phyloP scores from a whole-genome alignment of 2,888 invertebrate genomes.

The Tridacna gigas region DNA sequence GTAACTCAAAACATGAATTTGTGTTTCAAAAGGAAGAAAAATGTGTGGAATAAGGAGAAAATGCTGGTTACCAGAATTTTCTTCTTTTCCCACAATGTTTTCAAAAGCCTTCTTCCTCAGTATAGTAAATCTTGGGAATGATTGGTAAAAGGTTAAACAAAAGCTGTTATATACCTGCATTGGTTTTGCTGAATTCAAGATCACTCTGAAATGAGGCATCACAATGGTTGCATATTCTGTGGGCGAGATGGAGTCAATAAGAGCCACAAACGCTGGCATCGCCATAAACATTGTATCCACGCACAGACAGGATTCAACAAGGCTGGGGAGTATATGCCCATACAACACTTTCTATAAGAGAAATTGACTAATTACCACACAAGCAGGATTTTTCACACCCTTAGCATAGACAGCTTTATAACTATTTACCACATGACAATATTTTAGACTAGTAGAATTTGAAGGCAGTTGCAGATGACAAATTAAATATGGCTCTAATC shows the following conservation, averaged over 20 bases:
- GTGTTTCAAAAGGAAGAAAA: too few species aligned
- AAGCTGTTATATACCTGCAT: conserved; percentile 90
- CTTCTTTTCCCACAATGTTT: not conserved
- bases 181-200: conserved; percentile 84
- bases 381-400: too few species aligned
- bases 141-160: not conserved
- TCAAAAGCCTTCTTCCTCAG: not conserved
- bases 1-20: too few species aligned
- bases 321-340: conserved; percentile 96
- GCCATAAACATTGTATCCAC: conserved; percentile 93
- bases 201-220: conserved; percentile 88
- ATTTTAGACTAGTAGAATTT: too few species aligned
- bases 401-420: too few species aligned
- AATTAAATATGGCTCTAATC: too few species aligned
- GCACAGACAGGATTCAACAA: conserved; percentile 93
- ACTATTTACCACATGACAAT: too few species aligned
- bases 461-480: too few species aligned
- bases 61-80: not conserved
- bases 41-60: not conserved
- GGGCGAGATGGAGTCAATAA: conserved; percentile 77
- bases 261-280: conserved; percentile 77
- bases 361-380: too few species aligned
- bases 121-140: too few species aligned
- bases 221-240: conserved; percentile 87
- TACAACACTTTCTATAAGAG: conserved; percentile 95